phyloP scores from a whole-genome alignment of 2,888 invertebrate species.

The Beris chalybata region DNA sequence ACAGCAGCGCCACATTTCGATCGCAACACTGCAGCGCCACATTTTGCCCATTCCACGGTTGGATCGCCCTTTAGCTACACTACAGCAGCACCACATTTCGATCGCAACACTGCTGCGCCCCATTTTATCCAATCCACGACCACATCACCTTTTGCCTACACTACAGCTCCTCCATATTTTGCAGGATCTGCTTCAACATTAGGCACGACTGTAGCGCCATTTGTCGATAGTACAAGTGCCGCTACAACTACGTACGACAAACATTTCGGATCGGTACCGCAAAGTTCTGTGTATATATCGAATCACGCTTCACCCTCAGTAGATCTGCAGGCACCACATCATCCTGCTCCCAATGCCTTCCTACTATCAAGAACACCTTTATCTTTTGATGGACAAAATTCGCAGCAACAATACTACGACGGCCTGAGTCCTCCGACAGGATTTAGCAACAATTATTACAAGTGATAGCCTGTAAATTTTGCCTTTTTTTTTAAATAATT shows the following conservation, averaged over 20 bases:
- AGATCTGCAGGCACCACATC: conserved; percentile 14
- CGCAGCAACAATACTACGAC: not conserved
- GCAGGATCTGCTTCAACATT: not conserved
- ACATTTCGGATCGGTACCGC: not conserved
- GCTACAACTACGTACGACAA: not conserved
- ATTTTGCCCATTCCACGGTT: no score
- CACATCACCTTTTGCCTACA: no score
- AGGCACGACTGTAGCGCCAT: not conserved
- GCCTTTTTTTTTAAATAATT: no score
- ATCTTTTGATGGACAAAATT: not conserved
- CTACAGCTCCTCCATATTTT: not conserved
- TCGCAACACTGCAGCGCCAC: no score
- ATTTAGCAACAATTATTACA: no score
- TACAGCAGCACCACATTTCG: no score
- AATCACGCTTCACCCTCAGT: conserved; percentile 16
- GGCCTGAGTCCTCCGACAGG: no score
- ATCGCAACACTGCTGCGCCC: no score
- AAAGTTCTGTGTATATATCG: conserved; percentile 16
- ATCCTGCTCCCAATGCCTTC: conserved; percentile 1
- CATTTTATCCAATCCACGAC: no score
- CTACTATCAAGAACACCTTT: not conserved
- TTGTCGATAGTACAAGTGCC: conserved; percentile 1
- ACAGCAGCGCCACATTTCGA: no score
- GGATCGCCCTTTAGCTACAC: no score
- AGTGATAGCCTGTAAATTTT: no score